Conservation (phyloP, 2,888 invertebrate species). For the Teinopalpus imperialis region DNA sequence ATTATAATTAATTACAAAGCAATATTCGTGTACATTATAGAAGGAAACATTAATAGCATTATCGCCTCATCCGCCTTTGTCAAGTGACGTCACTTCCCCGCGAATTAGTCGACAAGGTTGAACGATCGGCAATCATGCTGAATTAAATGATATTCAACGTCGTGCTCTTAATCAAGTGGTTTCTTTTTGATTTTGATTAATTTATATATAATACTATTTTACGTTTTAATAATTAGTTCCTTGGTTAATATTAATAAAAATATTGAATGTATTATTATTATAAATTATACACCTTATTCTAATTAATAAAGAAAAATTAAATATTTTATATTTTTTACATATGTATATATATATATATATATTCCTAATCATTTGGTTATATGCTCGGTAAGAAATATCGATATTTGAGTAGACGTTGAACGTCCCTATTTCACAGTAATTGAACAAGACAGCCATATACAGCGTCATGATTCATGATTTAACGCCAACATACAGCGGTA, state of each 20-base stretch:
- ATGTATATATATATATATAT: too few relatives aligned
- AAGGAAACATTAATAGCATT: constrained; percentile 15
- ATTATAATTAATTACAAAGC: constrained; percentile 3
- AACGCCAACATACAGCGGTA: constrained; percentile 37
- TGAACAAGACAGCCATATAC: constrained; percentile 60
- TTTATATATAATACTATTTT: too few relatives aligned
- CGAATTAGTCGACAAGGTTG: constrained; percentile 24
- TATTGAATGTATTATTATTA: too few relatives aligned
- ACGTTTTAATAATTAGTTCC: too few relatives aligned
- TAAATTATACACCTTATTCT: too few relatives aligned
- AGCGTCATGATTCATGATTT: constrained; percentile 60
- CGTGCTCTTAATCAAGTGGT: too few relatives aligned
- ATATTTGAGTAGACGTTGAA: constrained; percentile 10
- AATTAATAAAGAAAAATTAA: too few relatives aligned
- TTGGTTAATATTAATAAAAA: too few relatives aligned
- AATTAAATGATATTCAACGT: not conserved
- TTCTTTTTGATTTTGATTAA: too few relatives aligned
- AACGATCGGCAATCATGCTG: not conserved
- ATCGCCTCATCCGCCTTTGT: constrained; percentile 10
- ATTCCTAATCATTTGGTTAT: too few relatives aligned
- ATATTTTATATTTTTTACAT: too few relatives aligned
- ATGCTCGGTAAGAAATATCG: constrained; percentile 17
- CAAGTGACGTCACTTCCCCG: constrained; percentile 33
- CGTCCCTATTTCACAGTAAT: constrained; percentile 49
- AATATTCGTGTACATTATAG: constrained; percentile 5